Evolutionary conservation across 2,113 vertebrate species (phyloP), one percentile per base, ranked within the genome.

Genomic region (Zeus faber): DNA sequence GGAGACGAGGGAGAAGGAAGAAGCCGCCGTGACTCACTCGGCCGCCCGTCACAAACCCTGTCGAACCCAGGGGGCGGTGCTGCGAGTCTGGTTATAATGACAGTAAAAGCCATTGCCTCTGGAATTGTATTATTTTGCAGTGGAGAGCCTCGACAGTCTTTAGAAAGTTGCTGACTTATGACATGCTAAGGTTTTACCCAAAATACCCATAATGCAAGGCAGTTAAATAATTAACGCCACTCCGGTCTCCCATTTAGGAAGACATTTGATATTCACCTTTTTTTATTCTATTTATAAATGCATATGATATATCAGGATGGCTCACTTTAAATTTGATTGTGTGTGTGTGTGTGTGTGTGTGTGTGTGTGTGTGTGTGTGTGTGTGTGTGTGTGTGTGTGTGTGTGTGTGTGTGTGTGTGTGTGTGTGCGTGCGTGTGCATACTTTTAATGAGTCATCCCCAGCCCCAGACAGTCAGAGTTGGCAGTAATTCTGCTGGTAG

Each of bases 381-480:
- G 22, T 4, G 23, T 48, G 45, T 26, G 43, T 40, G 26, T 21
- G 47, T 49, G n/a, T 26, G 13, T 31, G 41, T 58, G 49, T 41
- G 49, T 63, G 47, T 49, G 25, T 54, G 44, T 8, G 44, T 46
- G 18, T 22, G 10, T 22, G 44, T 24, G 22, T 22, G 18, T 10
- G 18, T 22, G 20, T 45, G 6, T 46, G 17, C 4, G 3, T 3
- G 27, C 55, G 33, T 74, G 35, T 67, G 35, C 55, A 49, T 63
- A 45, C 67, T 54, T 56, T 10, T 58, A 39, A 46, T 66, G 62
- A 75, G 54, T 75, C 66, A 74, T 49, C 21, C 43, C 49, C 39
- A n/a, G 54, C 35, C 54, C 54, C 49, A 70, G 62, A 66, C 66
- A 70, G 57, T 21, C 45, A 27, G 25, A 62, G 54, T 62, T 70